Evolutionary conservation across 2,888 invertebrate species (phyloP), one percentile per base, ranked within the genome.

Genomic region (Copidosoma aretas): DNA sequence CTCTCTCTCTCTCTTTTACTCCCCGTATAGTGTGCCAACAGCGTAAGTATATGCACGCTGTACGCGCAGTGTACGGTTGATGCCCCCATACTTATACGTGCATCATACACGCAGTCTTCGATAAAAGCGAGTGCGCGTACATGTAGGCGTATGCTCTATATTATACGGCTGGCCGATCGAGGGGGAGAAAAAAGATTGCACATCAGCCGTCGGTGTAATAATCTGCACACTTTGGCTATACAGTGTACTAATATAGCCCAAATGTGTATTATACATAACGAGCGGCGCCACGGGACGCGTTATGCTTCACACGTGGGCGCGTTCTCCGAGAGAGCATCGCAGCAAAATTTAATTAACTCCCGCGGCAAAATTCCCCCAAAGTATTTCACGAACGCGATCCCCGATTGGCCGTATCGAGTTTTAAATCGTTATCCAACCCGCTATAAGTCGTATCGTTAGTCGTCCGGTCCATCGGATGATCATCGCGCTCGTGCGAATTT

Each of bases 201-300:
- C 60, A 53, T 66, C 60, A 65, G 56, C 66, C 54, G 54, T 66
- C 60, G 66, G 49, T 32, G 32, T 60, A 56, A n/a, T n/a, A n/a
- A 60, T 66, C 54, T 60, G 60, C 56, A 62, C 54, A 62, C 62
- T 54, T 62, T 54, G 24, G 39, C 43, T 32, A 32, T 32, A 32
- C 32, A 32, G 32, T 8, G 32, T n/a, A 32, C 32, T 32, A n/a
- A n/a, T n/a, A n/a, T n/a, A n/a, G n/a, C n/a, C n/a, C n/a, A n/a
- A n/a, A n/a, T 8, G 32, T 32, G 32, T 32, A 32, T 32, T n/a
- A n/a, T n/a, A n/a, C n/a, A 32, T 3, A 32, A 5, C 32, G 8
- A 32, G 32, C 32, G 32, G 8, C 32, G 32, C 32, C 32, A 32
- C 54, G n/a, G n/a, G 22, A 22, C 54, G 32, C 8, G n/a, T 25